These are phyloP conservation scores for Nemopilema nomurai DNA, from an alignment of 30 jellyfish, hydroid and myxozoan species.

Conservation along the genomic window DNA sequence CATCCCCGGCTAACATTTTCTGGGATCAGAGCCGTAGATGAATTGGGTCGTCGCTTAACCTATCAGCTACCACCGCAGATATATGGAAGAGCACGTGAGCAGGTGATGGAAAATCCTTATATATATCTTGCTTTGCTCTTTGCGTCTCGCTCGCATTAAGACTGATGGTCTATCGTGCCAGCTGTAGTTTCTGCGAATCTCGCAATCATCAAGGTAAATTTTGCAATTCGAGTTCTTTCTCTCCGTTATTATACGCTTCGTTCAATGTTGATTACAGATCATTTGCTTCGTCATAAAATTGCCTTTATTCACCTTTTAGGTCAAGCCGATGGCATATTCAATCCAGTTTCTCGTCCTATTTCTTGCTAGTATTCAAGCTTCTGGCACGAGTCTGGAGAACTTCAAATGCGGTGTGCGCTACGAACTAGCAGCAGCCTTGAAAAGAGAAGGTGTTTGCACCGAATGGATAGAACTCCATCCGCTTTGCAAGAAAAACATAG, in stretches of 20 bases:
- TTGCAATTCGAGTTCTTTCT: too few species aligned
- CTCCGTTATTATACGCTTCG: too few species aligned
- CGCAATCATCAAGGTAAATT: background rate
- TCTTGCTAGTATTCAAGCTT: background rate
- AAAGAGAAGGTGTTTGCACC: constrained; percentile 31
- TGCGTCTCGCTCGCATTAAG: background rate
- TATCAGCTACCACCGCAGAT: background rate
- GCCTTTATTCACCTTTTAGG: background rate
- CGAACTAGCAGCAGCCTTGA: constrained; percentile 47
- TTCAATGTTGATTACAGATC: too few species aligned
- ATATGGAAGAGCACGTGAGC: background rate
- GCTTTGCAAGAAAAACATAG: constrained; percentile 27
- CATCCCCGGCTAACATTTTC: too few species aligned
- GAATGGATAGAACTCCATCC: constrained; percentile 41
- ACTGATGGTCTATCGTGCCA: background rate
- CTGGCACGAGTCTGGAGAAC: background rate
- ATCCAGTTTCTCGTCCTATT: background rate
- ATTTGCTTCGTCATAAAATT: background rate
- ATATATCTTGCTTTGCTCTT: background rate
- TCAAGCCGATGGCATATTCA: background rate
- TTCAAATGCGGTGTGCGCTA: constrained; percentile 43
- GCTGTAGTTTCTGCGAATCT: background rate
- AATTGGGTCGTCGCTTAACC: background rate
- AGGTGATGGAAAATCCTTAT: background rate
- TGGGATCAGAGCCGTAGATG: background rate